Conservation (phyloP, 64 coral and sea anemone species). For the Platygyra sinensis region DNA sequence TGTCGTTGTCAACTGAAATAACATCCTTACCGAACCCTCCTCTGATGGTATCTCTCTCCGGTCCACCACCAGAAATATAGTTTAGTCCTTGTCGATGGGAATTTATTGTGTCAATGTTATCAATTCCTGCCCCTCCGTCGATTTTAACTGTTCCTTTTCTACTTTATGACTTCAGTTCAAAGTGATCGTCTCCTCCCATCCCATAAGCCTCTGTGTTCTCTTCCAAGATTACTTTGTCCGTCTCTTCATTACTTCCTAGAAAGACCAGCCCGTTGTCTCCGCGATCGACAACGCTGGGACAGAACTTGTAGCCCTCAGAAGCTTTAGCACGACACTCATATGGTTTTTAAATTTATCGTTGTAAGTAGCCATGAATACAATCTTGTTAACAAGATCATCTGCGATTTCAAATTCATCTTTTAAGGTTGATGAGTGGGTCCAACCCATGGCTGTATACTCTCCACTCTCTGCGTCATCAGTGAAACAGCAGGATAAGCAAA, state of each 20-base stretch:
- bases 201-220: slow-evolving; percentile 40
- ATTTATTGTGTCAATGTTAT: slow-evolving; percentile 1
- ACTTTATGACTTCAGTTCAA: background rate
- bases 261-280: slow-evolving; percentile 6
- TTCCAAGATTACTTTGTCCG: slow-evolving; percentile 24
- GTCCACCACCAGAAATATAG: slow-evolving; percentile 28
- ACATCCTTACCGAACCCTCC: slow-evolving; percentile 8
- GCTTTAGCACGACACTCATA: background rate
- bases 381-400: background rate
- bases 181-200: slow-evolving; percentile 35
- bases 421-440: background rate
- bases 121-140: slow-evolving; percentile 26
- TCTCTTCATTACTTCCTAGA: slow-evolving; percentile 12
- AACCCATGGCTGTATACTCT: background rate
- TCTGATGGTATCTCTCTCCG: slow-evolving; percentile 23
- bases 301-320: background rate
- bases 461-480: background rate
- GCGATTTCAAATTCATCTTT: slow-evolving; percentile 7
- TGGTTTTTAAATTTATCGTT: slow-evolving; percentile 7
- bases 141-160: background rate
- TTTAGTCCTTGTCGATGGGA: background rate
- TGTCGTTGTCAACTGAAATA: slow-evolving; percentile 40
- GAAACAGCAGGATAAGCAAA: slow-evolving; percentile 6
- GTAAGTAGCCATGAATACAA: slow-evolving; percentile 43
- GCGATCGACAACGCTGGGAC: background rate